A percentile compares a stretch with the other conserved stretches of the same genome.
These are phyloP conservation scores for Apostichopus leukothele DNA, from an alignment of 53 echinoderm and acorn worm species.

Conservation along the genomic window DNA sequence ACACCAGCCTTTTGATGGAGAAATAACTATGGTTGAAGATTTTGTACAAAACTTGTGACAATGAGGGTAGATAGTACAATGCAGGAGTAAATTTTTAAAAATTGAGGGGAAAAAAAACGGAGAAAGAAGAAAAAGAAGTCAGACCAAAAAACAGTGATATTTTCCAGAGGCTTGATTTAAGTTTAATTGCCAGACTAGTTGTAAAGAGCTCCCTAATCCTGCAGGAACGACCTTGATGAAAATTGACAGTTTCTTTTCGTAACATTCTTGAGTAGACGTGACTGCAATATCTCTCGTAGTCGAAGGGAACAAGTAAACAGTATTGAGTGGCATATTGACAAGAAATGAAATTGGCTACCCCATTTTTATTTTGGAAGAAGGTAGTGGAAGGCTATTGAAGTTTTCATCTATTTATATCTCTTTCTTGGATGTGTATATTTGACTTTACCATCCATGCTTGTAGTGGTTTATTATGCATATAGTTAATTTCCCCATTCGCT, in stretches of 20 bases:
- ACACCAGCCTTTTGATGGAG: too few species aligned
- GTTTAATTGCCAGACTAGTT: constrained; percentile 17
- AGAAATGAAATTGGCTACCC: background rate
- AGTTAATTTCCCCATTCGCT: background rate
- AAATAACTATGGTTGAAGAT: too few species aligned
- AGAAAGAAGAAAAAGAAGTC: too few species aligned
- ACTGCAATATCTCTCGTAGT: background rate
- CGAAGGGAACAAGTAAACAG: background rate
- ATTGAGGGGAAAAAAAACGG: too few species aligned
- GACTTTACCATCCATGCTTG: background rate
- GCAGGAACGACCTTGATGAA: background rate
- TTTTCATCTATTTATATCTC: background rate
- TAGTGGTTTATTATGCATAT: background rate
- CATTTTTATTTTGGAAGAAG: background rate
- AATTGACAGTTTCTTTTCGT: background rate
- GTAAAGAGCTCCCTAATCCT: background rate
- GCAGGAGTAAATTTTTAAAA: too few species aligned
- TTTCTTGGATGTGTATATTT: background rate
- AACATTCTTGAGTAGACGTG: background rate
- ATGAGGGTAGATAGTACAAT: too few species aligned
- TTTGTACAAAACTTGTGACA: too few species aligned
- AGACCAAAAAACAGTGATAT: background rate
- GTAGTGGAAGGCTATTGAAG: background rate
- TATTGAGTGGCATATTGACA: background rate
- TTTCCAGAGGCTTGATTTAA: constrained; percentile 21